Base-by-base conservation (phyloP, 2,888 invertebrate species). In the Amphimallon solstitiale region DNA sequence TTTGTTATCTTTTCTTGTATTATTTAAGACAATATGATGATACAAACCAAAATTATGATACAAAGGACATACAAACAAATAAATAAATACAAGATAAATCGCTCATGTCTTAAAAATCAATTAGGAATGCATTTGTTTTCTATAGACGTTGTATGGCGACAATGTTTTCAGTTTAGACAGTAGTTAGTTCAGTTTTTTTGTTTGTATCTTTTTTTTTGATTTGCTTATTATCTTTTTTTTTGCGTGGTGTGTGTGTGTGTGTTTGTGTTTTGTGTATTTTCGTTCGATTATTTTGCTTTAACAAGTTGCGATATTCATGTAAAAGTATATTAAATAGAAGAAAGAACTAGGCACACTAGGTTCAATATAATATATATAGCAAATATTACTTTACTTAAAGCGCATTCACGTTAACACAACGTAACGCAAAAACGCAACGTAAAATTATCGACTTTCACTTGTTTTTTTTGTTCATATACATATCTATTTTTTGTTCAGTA, bases 321-420 rank as follows among this genome's bases (percentile, higher is more conserved):
- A 65, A 65, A 63, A 67, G 63, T 63, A 67, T 59, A 43, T 59
- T 29, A 29, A 29, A 54, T 43, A 59, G 56, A 63, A 63, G 68
- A 71, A 71, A 68, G 60, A 71, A 70, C 72, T 72, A 72, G 72
- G 72, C 72, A 71, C 72, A 71, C 71, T 72, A 71, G 71, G 71
- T 72, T n/a, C 66, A 72, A 70, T 49, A 46, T n/a, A n/a, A n/a
- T n/a, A n/a, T n/a, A n/a, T 56, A 61, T 67, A 67, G 67, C 67
- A 67, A 64, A 67, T 60, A 60, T 67, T 65, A 67, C 67, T 64
- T n/a, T 63, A 63, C 60, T 54, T 64, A 59, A 52, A 43, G 59
- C 59, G 63, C 37, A 34, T 65, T 60, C 65, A 64, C 56, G 61
- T 59, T 63, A 51, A 60, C 51, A 49, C 60, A 56, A 63, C 56